A percentile compares a stretch with the other conserved stretches of the same genome.
These are phyloP conservation scores for Tenebrosternarchus preto DNA, from an alignment of 2,113 vertebrate species.

Conservation along the genomic window DNA sequence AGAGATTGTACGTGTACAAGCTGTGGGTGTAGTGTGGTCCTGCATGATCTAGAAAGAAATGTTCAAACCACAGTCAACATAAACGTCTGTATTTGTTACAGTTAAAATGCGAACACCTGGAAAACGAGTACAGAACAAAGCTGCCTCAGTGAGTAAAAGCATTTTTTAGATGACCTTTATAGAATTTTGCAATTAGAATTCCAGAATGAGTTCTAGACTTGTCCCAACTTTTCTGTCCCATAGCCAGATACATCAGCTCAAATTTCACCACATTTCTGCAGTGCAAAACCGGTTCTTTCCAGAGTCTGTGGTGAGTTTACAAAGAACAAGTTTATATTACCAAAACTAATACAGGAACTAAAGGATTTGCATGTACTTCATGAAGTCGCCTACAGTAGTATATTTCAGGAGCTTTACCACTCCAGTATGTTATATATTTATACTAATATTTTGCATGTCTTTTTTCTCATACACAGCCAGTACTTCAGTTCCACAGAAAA, in stretches of 20 bases:
- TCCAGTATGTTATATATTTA: no score
- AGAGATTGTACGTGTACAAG: no score
- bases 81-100: not conserved
- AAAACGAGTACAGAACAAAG: not conserved
- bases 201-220: not conserved
- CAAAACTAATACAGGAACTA: not conserved
- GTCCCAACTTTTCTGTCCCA: no score
- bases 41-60: not conserved
- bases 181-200: no score
- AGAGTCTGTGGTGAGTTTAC: slow-evolving; percentile 31
- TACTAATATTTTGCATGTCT: not conserved
- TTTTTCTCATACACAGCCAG: not conserved
- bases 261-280: not conserved
- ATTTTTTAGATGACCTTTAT: not conserved
- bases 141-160: slow-evolving; percentile 2
- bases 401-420: no score
- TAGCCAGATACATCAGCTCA: not conserved
- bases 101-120: not conserved
- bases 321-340: not conserved
- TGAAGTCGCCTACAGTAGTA: no score
- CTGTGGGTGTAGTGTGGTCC: no score
- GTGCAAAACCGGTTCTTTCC: not conserved
- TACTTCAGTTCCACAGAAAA: not conserved
- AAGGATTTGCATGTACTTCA: not conserved
- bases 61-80: no score